Percentiles rank a stretch among this genome's conserved stretches.
Evolutionary conservation across 1,140 invertebrate species (phyloP).

Genomic region (Drosophila quadrilineata): DNA sequence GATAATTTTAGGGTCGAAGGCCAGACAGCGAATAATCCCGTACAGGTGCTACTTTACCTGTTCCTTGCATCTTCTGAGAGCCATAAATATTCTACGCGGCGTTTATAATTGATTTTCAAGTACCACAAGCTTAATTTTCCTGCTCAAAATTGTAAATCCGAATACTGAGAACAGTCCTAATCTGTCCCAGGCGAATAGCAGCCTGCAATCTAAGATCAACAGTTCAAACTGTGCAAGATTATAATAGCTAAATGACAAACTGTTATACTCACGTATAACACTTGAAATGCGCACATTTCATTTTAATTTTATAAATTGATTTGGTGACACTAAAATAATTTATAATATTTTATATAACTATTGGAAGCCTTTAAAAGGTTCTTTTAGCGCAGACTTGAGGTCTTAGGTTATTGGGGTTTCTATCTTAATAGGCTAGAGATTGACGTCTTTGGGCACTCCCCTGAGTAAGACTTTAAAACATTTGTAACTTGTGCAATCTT

Average conservation of each 20-base stretch:
- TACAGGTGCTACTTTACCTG: constrained; percentile 68
- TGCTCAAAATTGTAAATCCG: too few relatives aligned
- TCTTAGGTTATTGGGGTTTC: too few relatives aligned
- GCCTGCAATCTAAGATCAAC: too few relatives aligned
- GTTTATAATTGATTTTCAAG: constrained; percentile 44
- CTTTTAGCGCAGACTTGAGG: too few relatives aligned
- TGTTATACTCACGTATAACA: too few relatives aligned
- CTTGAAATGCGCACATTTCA: background rate
- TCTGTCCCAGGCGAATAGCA: too few relatives aligned
- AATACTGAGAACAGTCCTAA: too few relatives aligned
- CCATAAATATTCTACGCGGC: constrained; percentile 24
- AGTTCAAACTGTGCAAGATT: too few relatives aligned
- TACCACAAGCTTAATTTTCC: constrained; percentile 61
- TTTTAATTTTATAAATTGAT: background rate
- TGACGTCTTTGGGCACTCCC: constrained; percentile 18
- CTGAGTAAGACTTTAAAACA: background rate
- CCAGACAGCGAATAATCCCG: constrained; percentile 56
- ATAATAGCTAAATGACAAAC: too few relatives aligned
- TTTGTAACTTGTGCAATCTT: constrained; percentile 59
- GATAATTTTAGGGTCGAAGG: constrained; percentile 29
- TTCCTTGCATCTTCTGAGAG: constrained; percentile 21
- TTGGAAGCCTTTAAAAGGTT: too few relatives aligned
- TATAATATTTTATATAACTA: too few relatives aligned
- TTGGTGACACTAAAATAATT: background rate
- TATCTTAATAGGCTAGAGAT: background rate